Percentiles rank a stretch among this genome's conserved stretches.
Conservation (phyloP, 2,113 vertebrate genomes). For the Pelvicachromis taeniatus region DNA sequence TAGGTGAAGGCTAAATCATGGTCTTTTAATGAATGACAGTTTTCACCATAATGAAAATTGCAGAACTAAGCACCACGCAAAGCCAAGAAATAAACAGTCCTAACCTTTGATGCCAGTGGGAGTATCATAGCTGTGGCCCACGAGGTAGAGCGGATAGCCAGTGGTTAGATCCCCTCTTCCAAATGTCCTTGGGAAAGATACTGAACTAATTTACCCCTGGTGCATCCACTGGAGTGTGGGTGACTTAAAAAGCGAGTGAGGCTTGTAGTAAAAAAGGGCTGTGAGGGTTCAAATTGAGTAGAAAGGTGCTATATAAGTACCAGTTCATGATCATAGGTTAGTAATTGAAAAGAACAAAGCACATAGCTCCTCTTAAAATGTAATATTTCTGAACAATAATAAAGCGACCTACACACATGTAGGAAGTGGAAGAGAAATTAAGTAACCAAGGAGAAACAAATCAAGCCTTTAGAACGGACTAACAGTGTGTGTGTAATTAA, state of each 20-base stretch:
- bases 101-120: background rate
- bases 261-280: background rate
- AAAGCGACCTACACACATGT: fast-evolving
- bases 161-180: fast-evolving
- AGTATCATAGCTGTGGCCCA: background rate
- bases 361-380: background rate
- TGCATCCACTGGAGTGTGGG: background rate
- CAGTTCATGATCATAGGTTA: background rate
- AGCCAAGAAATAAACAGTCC: background rate
- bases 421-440: background rate
- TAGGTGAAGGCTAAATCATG: background rate
- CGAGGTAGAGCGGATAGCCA: background rate
- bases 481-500: background rate
- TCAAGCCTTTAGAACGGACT: too few species aligned
- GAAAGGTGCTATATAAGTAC: background rate
- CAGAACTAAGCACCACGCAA: fast-evolving
- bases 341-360: background rate
- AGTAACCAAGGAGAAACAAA: background rate
- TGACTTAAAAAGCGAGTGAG: background rate
- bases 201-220: background rate
- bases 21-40: background rate
- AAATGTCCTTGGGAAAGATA: fast-evolving
- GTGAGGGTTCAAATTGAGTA: background rate
- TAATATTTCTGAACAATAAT: background rate
- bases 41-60: background rate